These are phyloP conservation scores for Drosophila ezoana DNA, from an alignment of 2,888 invertebrate genomes.

Conservation along the genomic window DNA sequence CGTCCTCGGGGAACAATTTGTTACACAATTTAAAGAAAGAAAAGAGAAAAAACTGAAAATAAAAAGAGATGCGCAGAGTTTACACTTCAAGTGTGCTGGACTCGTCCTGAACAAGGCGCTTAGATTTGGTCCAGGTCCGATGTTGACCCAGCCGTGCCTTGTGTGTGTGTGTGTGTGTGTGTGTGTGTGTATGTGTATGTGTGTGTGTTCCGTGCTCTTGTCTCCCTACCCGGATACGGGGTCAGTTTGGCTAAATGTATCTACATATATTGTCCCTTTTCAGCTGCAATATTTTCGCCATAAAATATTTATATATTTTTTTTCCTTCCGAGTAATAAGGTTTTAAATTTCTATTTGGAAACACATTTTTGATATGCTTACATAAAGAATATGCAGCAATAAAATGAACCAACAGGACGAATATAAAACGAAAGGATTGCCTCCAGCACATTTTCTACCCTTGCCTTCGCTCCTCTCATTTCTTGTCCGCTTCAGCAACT, in stretches of 20 bases:
- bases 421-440: constrained; percentile 25
- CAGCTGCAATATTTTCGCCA: constrained; percentile 74
- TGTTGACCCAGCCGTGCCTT: constrained; percentile 20
- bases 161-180: too few species aligned
- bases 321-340: constrained; percentile 64
- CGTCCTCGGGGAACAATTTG: constrained; percentile 81
- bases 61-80: constrained; percentile 36
- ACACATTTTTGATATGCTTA: constrained; percentile 71
- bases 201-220: background rate
- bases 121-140: constrained; percentile 62
- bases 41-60: constrained; percentile 20
- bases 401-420: constrained; percentile 41
- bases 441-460: background rate
- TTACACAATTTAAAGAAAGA: constrained; percentile 75
- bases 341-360: constrained; percentile 79
- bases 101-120: constrained; percentile 45
- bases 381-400: constrained; percentile 68
- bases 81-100: constrained; percentile 41
- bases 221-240: constrained; percentile 39
- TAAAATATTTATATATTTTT: constrained; percentile 74
- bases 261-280: constrained; percentile 78
- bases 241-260: constrained; percentile 63
- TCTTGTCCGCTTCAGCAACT: background rate
- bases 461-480: background rate
- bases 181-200: background rate